These are phyloP conservation scores for Holacanthus passer DNA, from an alignment of 2,113 vertebrate genomes.

Conservation along the genomic window DNA sequence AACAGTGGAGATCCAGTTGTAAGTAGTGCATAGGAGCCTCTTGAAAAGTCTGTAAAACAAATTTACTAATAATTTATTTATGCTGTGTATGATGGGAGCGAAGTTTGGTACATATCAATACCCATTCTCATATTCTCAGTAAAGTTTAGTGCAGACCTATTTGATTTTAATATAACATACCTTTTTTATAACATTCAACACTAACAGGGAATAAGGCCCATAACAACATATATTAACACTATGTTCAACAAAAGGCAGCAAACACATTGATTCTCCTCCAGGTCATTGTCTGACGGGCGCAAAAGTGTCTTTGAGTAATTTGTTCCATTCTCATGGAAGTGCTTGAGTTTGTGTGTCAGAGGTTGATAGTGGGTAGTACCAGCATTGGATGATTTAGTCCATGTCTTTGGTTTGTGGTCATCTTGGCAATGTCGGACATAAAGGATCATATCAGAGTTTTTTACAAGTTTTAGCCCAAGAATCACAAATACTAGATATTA, in stretches of 20 bases:
- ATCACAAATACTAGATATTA: neutral
- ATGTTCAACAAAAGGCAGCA: slow-evolving; percentile 43
- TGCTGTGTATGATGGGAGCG: neutral
- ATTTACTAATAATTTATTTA: slow-evolving; percentile 39
- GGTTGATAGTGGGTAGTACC: slow-evolving; percentile 38
- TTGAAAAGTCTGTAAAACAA: slow-evolving; percentile 34
- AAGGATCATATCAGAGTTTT: slow-evolving; percentile 18
- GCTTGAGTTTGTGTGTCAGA: slow-evolving; percentile 30
- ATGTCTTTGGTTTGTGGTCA: slow-evolving; percentile 73
- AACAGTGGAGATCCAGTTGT: slow-evolving; percentile 39
- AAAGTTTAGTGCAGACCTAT: slow-evolving; percentile 46
- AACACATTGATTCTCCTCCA: slow-evolving; percentile 24
- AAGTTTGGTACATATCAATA: slow-evolving; percentile 29
- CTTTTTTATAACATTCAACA: slow-evolving; percentile 48
- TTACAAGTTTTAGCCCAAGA: slow-evolving; percentile 40
- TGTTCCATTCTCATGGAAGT: slow-evolving; percentile 24
- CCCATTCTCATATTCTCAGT: slow-evolving; percentile 24
- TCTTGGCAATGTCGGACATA: slow-evolving; percentile 32
- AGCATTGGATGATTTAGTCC: slow-evolving; percentile 61
- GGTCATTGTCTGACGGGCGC: slow-evolving; percentile 26
- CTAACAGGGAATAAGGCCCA: neutral
- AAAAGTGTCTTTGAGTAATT: slow-evolving; percentile 25
- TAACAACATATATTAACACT: slow-evolving; percentile 44
- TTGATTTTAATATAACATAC: slow-evolving; percentile 30
- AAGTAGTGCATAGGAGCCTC: slow-evolving; percentile 58